Evolutionary conservation across 2,888 invertebrate genomes (phyloP).

Genomic region (Cheilosia grossa): DNA sequence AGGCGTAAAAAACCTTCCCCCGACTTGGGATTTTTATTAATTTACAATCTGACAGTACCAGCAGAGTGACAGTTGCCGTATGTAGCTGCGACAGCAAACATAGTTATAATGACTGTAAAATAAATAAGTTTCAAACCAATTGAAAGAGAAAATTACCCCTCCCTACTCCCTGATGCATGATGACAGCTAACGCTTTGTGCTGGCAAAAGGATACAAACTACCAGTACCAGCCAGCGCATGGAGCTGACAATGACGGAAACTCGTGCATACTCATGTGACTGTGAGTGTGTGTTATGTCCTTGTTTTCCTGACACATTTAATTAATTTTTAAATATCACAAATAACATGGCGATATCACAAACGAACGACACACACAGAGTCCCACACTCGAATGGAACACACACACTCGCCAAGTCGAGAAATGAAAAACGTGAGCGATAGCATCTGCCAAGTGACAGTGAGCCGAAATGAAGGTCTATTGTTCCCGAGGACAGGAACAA

Average conservation of each 20-base stretch:
- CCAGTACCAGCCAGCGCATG: slow-evolving; percentile 16
- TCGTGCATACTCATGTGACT: neutral
- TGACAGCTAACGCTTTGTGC: too few relatives aligned
- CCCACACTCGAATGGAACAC: slow-evolving; percentile 31
- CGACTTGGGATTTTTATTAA: neutral
- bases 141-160: slow-evolving; percentile 29
- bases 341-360: slow-evolving; percentile 66
- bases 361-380: slow-evolving; percentile 37
- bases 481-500: slow-evolving; percentile 27
- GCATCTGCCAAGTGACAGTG: neutral
- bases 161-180: neutral
- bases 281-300: slow-evolving; percentile 40
- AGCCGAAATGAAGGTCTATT: slow-evolving; percentile 50
- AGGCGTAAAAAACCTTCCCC: too few relatives aligned
- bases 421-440: slow-evolving; percentile 14
- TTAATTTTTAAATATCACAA: slow-evolving; percentile 71
- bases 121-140: slow-evolving; percentile 40
- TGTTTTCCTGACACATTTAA: slow-evolving; percentile 67
- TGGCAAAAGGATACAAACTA: slow-evolving; percentile 34
- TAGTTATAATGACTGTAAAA: slow-evolving; percentile 21
- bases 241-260: slow-evolving; percentile 54
- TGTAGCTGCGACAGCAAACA: slow-evolving; percentile 9
- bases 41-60: slow-evolving; percentile 23
- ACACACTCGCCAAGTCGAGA: slow-evolving; percentile 7
- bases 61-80: neutral